Evolutionary conservation across 2,888 invertebrate species (phyloP).

Genomic region (Sepioteuthis lessoniana): DNA sequence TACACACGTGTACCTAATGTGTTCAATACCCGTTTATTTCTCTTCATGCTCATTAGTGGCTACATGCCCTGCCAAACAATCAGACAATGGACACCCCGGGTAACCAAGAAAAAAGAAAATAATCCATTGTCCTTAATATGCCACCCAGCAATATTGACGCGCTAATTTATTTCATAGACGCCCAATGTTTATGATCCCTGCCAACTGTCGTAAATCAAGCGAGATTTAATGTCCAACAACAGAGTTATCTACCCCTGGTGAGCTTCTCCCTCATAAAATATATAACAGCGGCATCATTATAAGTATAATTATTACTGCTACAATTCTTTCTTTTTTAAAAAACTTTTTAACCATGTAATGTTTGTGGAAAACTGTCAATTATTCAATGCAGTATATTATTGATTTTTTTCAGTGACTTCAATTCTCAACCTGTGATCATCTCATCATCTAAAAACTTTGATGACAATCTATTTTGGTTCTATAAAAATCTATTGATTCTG

Average conservation of each 20-base stretch:
- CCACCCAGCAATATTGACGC: neutral
- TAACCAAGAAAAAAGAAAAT: neutral
- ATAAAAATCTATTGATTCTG: too few relatives aligned
- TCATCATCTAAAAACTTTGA: too few relatives aligned
- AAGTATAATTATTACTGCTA: neutral
- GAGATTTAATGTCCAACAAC: neutral
- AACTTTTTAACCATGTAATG: too few relatives aligned
- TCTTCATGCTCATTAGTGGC: neutral
- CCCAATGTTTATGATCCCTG: neutral
- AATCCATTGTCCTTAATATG: neutral
- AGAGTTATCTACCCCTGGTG: neutral
- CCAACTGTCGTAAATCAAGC: neutral
- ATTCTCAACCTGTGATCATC: too few relatives aligned
- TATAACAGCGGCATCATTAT: neutral
- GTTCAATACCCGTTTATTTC: neutral
- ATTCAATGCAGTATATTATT: too few relatives aligned
- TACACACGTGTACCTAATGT: neutral
- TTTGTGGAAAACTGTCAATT: too few relatives aligned
- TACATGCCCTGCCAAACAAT: neutral
- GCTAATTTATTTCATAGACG: neutral
- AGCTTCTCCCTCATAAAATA: neutral
- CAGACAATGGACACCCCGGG: neutral
- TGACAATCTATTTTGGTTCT: too few relatives aligned
- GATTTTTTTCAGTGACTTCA: too few relatives aligned
- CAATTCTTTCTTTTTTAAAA: neutral